phyloP scores from a whole-genome alignment of 2,888 invertebrate genomes.

The Dichetophora obliterata region DNA sequence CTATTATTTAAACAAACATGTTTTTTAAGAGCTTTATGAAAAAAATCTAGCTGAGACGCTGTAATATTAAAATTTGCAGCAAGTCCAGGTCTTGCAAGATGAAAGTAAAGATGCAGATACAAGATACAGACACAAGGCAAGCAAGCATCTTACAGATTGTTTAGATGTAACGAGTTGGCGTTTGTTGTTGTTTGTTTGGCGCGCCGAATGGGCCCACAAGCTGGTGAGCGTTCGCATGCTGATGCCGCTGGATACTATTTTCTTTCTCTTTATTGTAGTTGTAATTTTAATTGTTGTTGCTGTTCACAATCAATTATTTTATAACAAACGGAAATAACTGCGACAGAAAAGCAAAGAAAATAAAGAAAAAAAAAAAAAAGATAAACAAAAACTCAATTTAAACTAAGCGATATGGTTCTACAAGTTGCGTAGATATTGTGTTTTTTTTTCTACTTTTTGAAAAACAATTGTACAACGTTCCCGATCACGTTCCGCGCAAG shows the following conservation, averaged over 20 bases:
- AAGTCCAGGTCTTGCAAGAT: neutral
- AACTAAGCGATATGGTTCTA: neutral
- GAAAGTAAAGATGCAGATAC: conserved; percentile 15
- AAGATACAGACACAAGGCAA: neutral
- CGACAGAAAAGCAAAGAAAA: neutral
- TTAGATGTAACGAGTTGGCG: neutral
- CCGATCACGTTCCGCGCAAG: conserved; percentile 50
- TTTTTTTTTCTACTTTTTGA: conserved; percentile 2
- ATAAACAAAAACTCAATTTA: neutral
- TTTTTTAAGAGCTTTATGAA: neutral
- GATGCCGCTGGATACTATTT: neutral
- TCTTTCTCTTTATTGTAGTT: neutral
- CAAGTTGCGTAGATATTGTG: neutral
- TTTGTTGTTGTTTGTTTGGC: neutral
- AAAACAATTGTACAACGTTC: conserved; percentile 43
- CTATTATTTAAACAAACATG: too few species aligned
- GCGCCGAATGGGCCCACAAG: neutral
- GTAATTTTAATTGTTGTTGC: neutral
- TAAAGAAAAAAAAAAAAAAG: neutral
- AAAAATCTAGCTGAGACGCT: neutral
- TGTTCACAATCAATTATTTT: neutral
- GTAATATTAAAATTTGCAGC: neutral
- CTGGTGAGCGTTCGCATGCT: neutral
- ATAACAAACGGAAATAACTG: too few species aligned
- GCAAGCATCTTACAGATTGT: neutral